A percentile compares a stretch with the other conserved stretches of the same genome.
Conservation (phyloP, 2,888 invertebrate species). For the Oscheius sp. region DNA sequence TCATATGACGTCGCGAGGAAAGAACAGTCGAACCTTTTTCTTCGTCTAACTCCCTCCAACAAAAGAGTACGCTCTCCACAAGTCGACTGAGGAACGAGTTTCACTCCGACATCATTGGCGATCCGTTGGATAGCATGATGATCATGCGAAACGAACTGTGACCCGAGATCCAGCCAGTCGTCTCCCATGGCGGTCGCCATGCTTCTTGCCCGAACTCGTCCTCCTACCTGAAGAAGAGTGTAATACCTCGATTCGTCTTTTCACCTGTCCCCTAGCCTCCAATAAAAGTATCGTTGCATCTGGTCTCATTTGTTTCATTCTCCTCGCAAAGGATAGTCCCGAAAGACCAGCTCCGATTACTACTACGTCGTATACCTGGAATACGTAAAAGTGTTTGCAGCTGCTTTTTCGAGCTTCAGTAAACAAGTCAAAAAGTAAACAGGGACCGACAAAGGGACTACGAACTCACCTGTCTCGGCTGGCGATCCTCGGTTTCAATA, state of each 20-base stretch:
- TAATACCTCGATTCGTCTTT: no score
- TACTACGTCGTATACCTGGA: constrained; percentile 38
- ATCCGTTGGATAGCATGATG: constrained; percentile 43
- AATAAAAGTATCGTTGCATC: constrained; percentile 39
- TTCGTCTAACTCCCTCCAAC: constrained; percentile 35
- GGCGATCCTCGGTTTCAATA: constrained; percentile 4
- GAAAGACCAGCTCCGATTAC: constrained; percentile 32
- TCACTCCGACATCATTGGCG: constrained; percentile 35
- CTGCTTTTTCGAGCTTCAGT: not conserved
- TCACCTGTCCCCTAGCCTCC: constrained; percentile 45
- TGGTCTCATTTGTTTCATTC: constrained; percentile 21
- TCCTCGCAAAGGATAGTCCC: constrained; percentile 29
- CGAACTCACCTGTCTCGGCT: constrained; percentile 6
- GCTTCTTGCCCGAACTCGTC: constrained; percentile 45
- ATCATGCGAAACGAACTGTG: constrained; percentile 51
- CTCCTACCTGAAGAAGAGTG: constrained; percentile 42
- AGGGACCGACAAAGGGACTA: not conserved
- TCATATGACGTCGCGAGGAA: not conserved
- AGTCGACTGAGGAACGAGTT: constrained; percentile 34
- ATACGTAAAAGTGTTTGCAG: not conserved
- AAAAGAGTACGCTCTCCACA: constrained; percentile 45
- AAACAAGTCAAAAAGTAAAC: not conserved
- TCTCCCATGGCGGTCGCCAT: constrained; percentile 53
- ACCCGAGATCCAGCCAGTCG: constrained; percentile 46
- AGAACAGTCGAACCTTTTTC: constrained; percentile 26